phyloP scores from a whole-genome alignment of 2,797 vertebrate genomes.

The Clarias laeviceps region DNA sequence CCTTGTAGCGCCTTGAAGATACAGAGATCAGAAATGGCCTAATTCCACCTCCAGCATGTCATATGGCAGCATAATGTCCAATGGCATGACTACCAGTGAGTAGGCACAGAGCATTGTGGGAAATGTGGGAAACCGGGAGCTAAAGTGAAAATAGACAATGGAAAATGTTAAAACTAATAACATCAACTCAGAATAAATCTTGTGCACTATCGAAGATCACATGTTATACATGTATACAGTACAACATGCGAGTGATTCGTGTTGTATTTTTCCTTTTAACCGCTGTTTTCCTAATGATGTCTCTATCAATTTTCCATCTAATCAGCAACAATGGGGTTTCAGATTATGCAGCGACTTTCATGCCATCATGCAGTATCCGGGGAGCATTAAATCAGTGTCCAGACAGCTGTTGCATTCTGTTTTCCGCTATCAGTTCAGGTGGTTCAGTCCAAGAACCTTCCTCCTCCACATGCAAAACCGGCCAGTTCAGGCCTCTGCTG shows the following conservation, averaged over 20 bases:
- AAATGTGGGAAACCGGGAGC: not conserved
- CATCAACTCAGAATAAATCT: not conserved
- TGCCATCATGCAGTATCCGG: conserved; percentile 1
- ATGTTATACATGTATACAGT: not conserved
- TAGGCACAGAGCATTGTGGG: not conserved
- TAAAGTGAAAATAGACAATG: not conserved
- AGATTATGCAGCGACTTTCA: conserved; percentile 24
- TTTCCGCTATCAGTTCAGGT: conserved; percentile 38
- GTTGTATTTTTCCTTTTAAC: not conserved
- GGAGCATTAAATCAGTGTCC: conserved; percentile 22
- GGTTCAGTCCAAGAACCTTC: conserved; percentile 18
- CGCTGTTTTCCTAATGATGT: not conserved
- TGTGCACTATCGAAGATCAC: not conserved
- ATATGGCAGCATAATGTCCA: not conserved
- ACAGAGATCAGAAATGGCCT: not conserved
- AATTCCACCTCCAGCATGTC: not conserved
- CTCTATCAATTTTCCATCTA: not conserved
- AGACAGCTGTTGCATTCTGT: conserved; percentile 19
- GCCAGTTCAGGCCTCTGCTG: conserved; percentile 17
- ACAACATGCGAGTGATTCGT: not conserved
- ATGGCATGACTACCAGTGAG: not conserved
- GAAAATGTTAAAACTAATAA: not conserved
- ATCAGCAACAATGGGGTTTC: conserved; percentile 8
- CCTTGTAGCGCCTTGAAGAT: too few relatives aligned
- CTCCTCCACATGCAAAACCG: conserved; percentile 2